Base-by-base conservation (phyloP, 2,888 invertebrate genomes). In the Dicroscelio sp. region DNA sequence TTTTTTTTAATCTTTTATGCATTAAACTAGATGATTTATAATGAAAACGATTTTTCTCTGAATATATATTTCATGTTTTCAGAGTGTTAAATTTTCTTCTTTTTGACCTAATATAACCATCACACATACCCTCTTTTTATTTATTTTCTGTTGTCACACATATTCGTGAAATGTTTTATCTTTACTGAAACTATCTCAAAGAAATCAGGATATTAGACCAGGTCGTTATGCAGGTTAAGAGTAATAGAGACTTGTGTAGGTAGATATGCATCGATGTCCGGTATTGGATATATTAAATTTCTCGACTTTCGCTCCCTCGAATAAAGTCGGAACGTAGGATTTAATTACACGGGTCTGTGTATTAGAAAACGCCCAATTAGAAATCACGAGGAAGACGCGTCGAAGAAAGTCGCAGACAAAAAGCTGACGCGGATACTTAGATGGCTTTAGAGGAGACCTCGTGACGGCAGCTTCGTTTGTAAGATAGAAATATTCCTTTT, bases 401-500 rank as follows among this genome's bases (percentile, higher is more conserved):
- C 76, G 76, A 78, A 71, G 78, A 86, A 86, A 78, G 78, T 86
- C 30, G 38, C n/a, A 14, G 78, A 79, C 71, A 79, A 80, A 86
- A 80, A 86, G 80, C 33, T 73, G 86, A 80, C 80, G 63, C 80
- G 65, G 35, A 78, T 71, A 58, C 35, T 25, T 69, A 31, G 69
- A 23, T 31, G 38, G 38, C 58, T 58, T 48, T 58, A n/a, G 25
- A 63, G 73, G 35, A 75, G 75, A 75, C 30, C n/a, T 69, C 69
- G 38, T 38, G 60, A 71, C 31, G 55, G 31, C 30, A 17, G 73
- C 58, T 8, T 86, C 58, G 87, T 75, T 82, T 76, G 82, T 82
- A 82, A 60, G 60, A 88, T 88, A 88, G 88, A 83, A 75, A 78
- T 83, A 83, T 69, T 83, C 84, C 73, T 88, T 84, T 84, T 79